Evolutionary conservation across 1,140 invertebrate species (phyloP).

Genomic region (Drosophila truncata): DNA sequence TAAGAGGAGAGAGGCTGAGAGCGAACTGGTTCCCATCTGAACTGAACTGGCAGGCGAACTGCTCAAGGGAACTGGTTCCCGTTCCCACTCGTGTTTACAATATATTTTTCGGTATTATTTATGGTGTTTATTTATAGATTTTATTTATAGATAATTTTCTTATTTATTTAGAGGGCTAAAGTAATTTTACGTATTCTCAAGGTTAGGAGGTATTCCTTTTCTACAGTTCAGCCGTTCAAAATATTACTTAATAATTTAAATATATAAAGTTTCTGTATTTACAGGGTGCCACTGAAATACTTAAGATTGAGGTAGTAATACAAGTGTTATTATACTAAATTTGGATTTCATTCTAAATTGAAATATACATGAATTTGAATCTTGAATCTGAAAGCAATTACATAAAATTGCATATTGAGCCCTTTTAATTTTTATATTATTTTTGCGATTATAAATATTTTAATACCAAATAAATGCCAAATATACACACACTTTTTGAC

Average conservation of each 20-base stretch:
- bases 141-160: conserved; percentile 1
- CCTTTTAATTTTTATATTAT: too few relatives aligned
- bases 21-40: too few relatives aligned
- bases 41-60: too few relatives aligned
- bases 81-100: not conserved
- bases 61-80: not conserved
- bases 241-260: too few relatives aligned
- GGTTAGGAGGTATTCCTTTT: too few relatives aligned
- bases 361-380: not conserved
- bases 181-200: too few relatives aligned
- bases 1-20: too few relatives aligned
- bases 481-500: not conserved
- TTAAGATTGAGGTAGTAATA: too few relatives aligned
- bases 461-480: not conserved
- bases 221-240: too few relatives aligned
- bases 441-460: not conserved
- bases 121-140: conserved; percentile 1
- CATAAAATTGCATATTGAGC: not conserved
- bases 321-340: too few relatives aligned
- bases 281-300: not conserved
- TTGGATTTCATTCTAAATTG: too few relatives aligned
- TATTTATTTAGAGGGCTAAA: not conserved
- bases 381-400: not conserved
- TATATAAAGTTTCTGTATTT: not conserved
- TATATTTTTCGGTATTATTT: conserved; percentile 12